These are phyloP conservation scores for Merodon equestris DNA, from an alignment of 2,888 invertebrate species.

Conservation along the genomic window DNA sequence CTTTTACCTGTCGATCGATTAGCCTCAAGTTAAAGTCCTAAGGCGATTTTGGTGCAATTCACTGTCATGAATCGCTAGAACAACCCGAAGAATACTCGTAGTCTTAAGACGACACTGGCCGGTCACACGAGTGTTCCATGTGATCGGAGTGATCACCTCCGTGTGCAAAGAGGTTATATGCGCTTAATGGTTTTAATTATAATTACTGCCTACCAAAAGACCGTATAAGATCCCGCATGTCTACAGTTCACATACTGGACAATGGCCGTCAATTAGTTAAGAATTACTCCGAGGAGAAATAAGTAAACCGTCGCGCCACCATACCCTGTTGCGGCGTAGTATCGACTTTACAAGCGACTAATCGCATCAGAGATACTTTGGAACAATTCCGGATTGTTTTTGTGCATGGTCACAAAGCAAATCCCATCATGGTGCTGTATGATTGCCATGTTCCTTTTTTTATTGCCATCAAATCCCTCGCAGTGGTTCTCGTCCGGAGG, in stretches of 20 bases:
- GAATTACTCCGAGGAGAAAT: conserved; percentile 11
- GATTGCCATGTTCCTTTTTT: too few species aligned
- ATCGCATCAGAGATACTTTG: background rate
- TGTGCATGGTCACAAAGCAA: conserved; percentile 28
- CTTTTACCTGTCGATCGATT: too few species aligned
- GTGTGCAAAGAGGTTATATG: background rate
- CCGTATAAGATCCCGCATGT: too few species aligned
- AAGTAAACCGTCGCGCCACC: background rate
- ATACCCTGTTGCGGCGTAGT: background rate
- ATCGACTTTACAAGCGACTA: background rate
- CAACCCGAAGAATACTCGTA: too few species aligned
- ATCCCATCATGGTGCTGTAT: background rate
- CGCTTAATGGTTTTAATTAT: conserved; percentile 7
- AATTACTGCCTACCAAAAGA: too few species aligned
- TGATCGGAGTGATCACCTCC: background rate
- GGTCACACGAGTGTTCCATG: conserved; percentile 3
- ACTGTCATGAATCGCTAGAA: too few species aligned
- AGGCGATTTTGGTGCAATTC: too few species aligned
- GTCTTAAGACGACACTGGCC: too few species aligned
- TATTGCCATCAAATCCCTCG: too few species aligned
- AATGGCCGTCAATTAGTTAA: conserved; percentile 31
- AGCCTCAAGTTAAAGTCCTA: too few species aligned
- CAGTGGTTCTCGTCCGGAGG: too few species aligned
- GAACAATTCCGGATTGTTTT: conserved; percentile 32
- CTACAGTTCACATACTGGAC: background rate